Base-by-base conservation (phyloP, 2,797 vertebrate species). In the Sciurus carolinensis region DNA sequence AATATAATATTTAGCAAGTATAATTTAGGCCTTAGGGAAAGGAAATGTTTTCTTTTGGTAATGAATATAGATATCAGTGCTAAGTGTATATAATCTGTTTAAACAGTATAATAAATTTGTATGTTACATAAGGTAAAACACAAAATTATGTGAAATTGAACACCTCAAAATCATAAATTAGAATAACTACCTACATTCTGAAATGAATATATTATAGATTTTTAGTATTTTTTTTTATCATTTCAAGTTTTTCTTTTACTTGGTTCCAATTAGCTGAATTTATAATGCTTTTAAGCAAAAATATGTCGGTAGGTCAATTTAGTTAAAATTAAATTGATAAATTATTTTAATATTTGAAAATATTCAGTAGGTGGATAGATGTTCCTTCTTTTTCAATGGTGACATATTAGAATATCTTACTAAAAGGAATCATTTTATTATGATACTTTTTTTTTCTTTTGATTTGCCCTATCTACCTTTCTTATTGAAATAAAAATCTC, bases 11-110 rank as follows among this genome's bases (percentile, higher is more conserved):
- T 89, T 91, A 87, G 87, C 92, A 87, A 92, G 24, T 87, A 47
- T 7, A 90, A 62, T 42, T 73, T 57, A 87, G n/a, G 18, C 47
- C 72, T 66, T 83, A 59, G 57, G 50, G 47, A 30, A 66, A 83
- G 64, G 47, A 96, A 94, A 73, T 57, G 1, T 79, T 57, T 57
- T 71, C 76, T 62, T 95, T 4, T 67, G 57, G 42, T 95, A 94
- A 77, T 94, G 22, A 80, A 50, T 84, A 47, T 64, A 59, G 50
- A 83, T 87, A 80, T 26, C 5, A 39, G 14, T 39, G 26, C 44
- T 79, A n/a, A 90, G 8, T 88, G 64, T 33, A 59, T 92, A 52
- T 59, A 62, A 77, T 91, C 24, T 87, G 24, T 95, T 71, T 87
- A 91, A 91, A 39, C 2, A 42, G 4, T 64, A 18, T 57, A 67